These are phyloP conservation scores for Ormyrus labotus DNA, from an alignment of 2,888 invertebrate species.

Conservation along the genomic window DNA sequence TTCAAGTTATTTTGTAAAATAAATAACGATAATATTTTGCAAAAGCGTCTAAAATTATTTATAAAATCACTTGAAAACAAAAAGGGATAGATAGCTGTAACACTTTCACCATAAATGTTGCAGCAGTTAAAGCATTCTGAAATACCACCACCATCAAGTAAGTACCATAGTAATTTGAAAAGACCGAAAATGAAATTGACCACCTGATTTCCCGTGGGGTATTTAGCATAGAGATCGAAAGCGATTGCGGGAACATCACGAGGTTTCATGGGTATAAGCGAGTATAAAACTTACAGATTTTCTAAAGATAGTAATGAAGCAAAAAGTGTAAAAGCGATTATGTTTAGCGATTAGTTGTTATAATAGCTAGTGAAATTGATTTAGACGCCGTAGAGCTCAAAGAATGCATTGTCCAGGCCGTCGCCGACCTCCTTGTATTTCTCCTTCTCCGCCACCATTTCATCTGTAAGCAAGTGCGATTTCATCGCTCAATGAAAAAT, in stretches of 20 bases:
- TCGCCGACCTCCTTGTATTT: slow-evolving; percentile 94
- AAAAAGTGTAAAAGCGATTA: slow-evolving; percentile 67
- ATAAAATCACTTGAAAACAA: no score
- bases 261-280: background rate
- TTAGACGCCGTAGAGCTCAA: slow-evolving; percentile 81
- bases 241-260: slow-evolving; percentile 28
- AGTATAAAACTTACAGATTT: slow-evolving; percentile 61
- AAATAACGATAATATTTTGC: no score
- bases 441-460: slow-evolving; percentile 91
- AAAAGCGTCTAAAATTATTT: no score
- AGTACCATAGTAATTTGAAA: slow-evolving; percentile 13
- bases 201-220: background rate
- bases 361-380: slow-evolving; percentile 48
- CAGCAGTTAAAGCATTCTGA: slow-evolving; percentile 20
- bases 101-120: background rate
- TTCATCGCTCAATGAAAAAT: slow-evolving; percentile 35
- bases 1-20: no score
- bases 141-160: background rate
- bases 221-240: slow-evolving; percentile 9
- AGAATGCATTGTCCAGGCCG: slow-evolving; percentile 95
- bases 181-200: background rate
- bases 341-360: slow-evolving; percentile 64
- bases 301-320: slow-evolving; percentile 65
- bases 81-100: no score
- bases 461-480: slow-evolving; percentile 81